Percentiles rank a stretch among this genome's conserved stretches.
Conservation (phyloP, 1,140 invertebrate species). For the Melitaea cinxia region DNA sequence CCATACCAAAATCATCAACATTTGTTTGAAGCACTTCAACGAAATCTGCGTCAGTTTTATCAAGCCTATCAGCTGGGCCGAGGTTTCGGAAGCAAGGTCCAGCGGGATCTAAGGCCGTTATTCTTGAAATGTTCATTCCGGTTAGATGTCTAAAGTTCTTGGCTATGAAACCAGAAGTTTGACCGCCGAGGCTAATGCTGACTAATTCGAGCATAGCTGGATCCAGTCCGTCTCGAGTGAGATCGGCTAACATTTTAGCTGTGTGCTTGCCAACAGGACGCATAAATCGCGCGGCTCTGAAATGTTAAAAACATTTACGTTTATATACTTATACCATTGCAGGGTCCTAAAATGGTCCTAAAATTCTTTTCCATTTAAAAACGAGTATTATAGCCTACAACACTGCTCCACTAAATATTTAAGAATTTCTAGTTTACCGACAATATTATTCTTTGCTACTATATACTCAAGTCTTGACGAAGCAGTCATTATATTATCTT, state of each 20-base stretch:
- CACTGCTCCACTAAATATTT: too few species aligned
- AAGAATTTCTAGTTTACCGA: too few species aligned
- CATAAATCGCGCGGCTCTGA: slow-evolving; percentile 60
- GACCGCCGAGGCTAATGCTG: slow-evolving; percentile 64
- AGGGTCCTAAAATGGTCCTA: too few species aligned
- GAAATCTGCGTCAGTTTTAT: slow-evolving; percentile 62
- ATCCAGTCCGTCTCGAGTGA: slow-evolving; percentile 51
- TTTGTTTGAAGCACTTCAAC: slow-evolving; percentile 86
- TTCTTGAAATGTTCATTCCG: slow-evolving; percentile 59
- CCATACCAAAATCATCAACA: slow-evolving; percentile 85
- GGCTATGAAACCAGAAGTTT: slow-evolving; percentile 62
- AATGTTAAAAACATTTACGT: slow-evolving; percentile 23
- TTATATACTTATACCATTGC: background rate
- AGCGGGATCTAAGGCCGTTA: slow-evolving; percentile 64
- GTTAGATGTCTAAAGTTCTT: slow-evolving; percentile 62
- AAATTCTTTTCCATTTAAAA: too few species aligned
- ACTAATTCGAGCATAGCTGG: slow-evolving; percentile 60
- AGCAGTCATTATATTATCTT: too few species aligned
- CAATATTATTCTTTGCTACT: too few species aligned
- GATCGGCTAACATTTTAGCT: slow-evolving; percentile 56
- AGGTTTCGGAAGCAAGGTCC: slow-evolving; percentile 69
- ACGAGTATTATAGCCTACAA: too few species aligned
- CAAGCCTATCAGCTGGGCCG: slow-evolving; percentile 56
- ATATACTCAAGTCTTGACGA: too few species aligned
- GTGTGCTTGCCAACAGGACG: slow-evolving; percentile 53